phyloP scores from a whole-genome alignment of 1,140 invertebrate species.

The Hesperophylax magnus region DNA sequence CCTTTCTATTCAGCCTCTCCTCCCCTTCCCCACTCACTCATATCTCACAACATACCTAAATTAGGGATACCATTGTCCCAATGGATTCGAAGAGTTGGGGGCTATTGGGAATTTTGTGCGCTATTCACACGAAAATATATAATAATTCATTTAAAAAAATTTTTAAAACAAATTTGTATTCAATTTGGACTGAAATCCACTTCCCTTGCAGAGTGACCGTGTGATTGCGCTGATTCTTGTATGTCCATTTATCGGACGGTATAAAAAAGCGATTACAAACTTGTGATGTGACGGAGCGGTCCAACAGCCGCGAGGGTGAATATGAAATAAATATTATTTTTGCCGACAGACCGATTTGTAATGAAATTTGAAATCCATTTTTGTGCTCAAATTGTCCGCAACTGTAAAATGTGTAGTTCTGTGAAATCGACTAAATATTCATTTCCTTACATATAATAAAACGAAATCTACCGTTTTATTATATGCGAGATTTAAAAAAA shows the following conservation, averaged over 20 bases:
- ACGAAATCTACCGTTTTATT: too few species aligned
- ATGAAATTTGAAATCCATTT: conserved; percentile 22
- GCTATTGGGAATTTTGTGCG: not conserved
- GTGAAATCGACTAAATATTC: conserved; percentile 1
- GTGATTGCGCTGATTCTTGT: not conserved
- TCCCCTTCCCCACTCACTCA: not conserved
- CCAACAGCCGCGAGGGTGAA: conserved; percentile 1
- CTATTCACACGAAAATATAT: not conserved
- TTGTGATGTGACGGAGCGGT: not conserved
- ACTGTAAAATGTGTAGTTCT: not conserved
- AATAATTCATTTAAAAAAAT: too few species aligned
- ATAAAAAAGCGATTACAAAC: conserved; percentile 21
- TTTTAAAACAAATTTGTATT: too few species aligned
- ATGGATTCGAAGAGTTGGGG: not conserved
- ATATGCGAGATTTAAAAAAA: too few species aligned
- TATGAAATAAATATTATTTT: conserved; percentile 18
- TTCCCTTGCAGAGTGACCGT: not conserved
- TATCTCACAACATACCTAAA: too few species aligned
- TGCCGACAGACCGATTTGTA: conserved; percentile 1
- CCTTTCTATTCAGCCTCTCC: not conserved
- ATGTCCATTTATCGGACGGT: conserved; percentile 1
- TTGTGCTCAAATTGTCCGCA: not conserved
- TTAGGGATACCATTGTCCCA: not conserved
- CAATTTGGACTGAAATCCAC: not conserved
- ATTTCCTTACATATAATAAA: too few species aligned